These are phyloP conservation scores for Pteronotus mesoamericanus DNA, from an alignment of 2,797 vertebrate genomes.

Conservation along the genomic window DNA sequence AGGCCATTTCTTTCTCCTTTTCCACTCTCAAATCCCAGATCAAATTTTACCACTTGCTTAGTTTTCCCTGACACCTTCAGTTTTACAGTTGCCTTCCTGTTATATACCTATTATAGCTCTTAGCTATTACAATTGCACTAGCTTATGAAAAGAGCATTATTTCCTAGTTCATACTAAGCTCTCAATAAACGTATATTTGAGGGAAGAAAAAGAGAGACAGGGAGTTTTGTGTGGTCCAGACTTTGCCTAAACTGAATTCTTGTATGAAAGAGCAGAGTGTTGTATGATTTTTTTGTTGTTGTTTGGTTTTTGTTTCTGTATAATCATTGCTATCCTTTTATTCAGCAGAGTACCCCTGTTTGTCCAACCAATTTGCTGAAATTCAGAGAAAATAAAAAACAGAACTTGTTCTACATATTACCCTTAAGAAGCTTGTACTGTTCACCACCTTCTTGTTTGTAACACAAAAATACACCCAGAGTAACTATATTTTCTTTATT, in stretches of 20 bases:
- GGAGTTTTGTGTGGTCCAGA: not conserved
- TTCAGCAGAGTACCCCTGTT: not conserved
- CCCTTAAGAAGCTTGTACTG: not conserved
- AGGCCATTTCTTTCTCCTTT: slow-evolving; percentile 28
- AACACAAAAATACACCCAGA: slow-evolving; percentile 6
- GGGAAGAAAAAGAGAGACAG: not conserved
- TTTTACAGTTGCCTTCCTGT: not conserved
- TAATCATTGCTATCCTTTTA: not conserved
- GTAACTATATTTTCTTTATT: not conserved
- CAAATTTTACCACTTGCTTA: not conserved
- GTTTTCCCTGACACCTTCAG: slow-evolving; percentile 18
- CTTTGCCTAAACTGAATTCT: slow-evolving; percentile 3
- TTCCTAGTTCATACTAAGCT: slow-evolving; percentile 6
- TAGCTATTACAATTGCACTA: not conserved
- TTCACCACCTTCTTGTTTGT: not conserved
- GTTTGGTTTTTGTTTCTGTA: not conserved
- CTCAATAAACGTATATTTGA: slow-evolving; percentile 3
- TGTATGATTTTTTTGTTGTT: not conserved
- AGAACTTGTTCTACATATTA: not conserved
- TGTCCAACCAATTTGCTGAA: slow-evolving; percentile 39
- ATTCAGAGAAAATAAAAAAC: slow-evolving; percentile 37
- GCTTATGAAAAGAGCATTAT: not conserved
- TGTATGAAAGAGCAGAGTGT: not conserved
- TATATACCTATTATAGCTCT: not conserved
- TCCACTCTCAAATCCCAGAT: not conserved